Evolutionary conservation across 1,140 invertebrate genomes (phyloP).

Genomic region (Zaprionus inermis): DNA sequence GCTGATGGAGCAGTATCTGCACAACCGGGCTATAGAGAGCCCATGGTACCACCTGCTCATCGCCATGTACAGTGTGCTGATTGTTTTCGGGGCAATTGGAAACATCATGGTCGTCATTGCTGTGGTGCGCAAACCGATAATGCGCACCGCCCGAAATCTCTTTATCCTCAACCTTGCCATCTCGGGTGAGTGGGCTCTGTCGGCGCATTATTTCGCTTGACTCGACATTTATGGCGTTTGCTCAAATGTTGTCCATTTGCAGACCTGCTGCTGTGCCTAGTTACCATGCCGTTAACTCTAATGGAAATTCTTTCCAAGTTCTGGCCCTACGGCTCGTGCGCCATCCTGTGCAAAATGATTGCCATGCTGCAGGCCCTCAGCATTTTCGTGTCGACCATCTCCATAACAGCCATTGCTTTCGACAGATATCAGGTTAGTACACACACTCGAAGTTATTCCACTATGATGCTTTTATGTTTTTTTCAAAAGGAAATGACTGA

Average conservation of each 20-base stretch:
- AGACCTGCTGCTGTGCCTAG: slow-evolving; percentile 92
- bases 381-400: slow-evolving; percentile 95
- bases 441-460: neutral
- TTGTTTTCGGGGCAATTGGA: slow-evolving; percentile 90
- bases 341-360: slow-evolving; percentile 91
- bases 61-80: slow-evolving; percentile 89
- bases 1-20: slow-evolving; percentile 86
- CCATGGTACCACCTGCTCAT: slow-evolving; percentile 88
- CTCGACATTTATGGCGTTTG: slow-evolving; percentile 23
- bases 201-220: slow-evolving; percentile 1
- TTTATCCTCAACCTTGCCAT: slow-evolving; percentile 96
- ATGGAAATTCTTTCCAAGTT: slow-evolving; percentile 92
- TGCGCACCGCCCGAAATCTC: slow-evolving; percentile 94
- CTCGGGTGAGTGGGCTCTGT: slow-evolving; percentile 85
- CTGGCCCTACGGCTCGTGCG: slow-evolving; percentile 89
- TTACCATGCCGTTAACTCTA: slow-evolving; percentile 94
- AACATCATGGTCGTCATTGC: slow-evolving; percentile 92
- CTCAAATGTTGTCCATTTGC: slow-evolving; percentile 32
- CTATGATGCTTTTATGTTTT: neutral
- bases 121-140: slow-evolving; percentile 90
- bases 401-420: slow-evolving; percentile 94
- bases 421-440: slow-evolving; percentile 89
- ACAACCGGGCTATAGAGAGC: slow-evolving; percentile 88
- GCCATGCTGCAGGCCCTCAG: slow-evolving; percentile 93
- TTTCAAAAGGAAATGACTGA: neutral